Percentiles rank a stretch among this genome's conserved stretches.
phyloP scores from a whole-genome alignment of 2,797 vertebrate species.

The Luscinia megarhynchos region DNA sequence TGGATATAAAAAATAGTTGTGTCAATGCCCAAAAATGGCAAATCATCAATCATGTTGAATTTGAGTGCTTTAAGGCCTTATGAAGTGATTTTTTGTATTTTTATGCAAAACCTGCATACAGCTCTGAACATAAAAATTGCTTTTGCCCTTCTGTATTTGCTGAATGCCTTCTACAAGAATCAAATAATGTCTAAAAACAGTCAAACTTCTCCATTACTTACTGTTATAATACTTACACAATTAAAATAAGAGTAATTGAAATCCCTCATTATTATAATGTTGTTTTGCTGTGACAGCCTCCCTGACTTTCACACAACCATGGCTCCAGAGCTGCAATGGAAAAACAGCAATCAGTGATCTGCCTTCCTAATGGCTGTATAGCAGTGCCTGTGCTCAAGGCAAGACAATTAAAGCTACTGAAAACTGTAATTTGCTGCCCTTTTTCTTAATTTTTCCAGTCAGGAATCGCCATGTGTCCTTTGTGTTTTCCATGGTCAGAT shows the following conservation, averaged over 20 bases:
- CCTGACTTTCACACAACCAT: background rate
- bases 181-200: background rate
- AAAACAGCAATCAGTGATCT: background rate
- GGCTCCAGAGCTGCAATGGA: background rate
- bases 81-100: background rate
- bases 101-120: background rate
- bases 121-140: background rate
- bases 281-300: background rate
- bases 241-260: background rate
- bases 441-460: background rate
- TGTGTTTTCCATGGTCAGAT: background rate
- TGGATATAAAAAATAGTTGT: background rate
- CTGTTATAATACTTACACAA: background rate
- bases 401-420: background rate
- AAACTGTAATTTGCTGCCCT: background rate
- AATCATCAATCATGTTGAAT: background rate
- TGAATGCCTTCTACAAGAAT: background rate
- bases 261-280: background rate
- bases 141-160: background rate
- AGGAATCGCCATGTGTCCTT: background rate
- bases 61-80: background rate
- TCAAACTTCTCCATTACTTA: background rate
- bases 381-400: background rate
- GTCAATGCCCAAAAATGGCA: background rate
- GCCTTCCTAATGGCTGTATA: background rate